A percentile compares a stretch with the other conserved stretches of the same genome.
Evolutionary conservation across 2,888 invertebrate genomes (phyloP).

Genomic region (Drosophila cognata): DNA sequence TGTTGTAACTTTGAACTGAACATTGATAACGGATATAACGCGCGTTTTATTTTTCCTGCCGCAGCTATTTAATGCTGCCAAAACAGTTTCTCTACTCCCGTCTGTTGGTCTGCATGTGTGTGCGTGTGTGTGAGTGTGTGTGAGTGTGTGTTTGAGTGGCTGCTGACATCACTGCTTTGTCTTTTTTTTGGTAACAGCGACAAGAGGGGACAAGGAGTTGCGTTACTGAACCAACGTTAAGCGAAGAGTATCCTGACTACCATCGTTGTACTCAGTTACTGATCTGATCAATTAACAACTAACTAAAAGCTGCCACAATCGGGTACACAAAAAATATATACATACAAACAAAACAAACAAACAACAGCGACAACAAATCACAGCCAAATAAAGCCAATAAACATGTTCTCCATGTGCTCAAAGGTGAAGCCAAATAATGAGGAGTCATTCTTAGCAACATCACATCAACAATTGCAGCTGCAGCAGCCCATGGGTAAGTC

Average conservation of each 20-base stretch:
- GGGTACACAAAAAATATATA: conserved; percentile 10
- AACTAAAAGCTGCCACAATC: conserved; percentile 65
- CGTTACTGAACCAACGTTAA: conserved; percentile 32
- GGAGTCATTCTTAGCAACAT: conserved; percentile 68
- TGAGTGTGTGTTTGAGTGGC: conserved; percentile 7
- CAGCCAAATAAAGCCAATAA: conserved; percentile 33
- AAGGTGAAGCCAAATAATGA: conserved; percentile 83
- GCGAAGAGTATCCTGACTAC: not conserved
- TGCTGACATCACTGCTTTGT: conserved; percentile 59
- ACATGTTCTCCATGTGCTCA: conserved; percentile 85
- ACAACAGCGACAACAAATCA: conserved; percentile 9
- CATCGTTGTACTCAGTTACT: conserved; percentile 9
- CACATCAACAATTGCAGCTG: conserved; percentile 46
- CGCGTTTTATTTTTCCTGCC: conserved; percentile 52
- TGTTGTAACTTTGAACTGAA: conserved; percentile 41
- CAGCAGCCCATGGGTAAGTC: conserved; percentile 83
- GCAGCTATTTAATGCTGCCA: conserved; percentile 30
- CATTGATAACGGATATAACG: conserved; percentile 62
- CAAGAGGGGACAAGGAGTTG: conserved; percentile 1
- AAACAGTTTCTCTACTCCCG: conserved; percentile 43
- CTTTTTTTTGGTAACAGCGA: conserved; percentile 10
- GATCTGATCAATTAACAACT: conserved; percentile 57
- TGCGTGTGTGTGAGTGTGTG: not conserved
- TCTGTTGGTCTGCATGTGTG: not conserved
- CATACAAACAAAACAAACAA: not conserved